Conservation (phyloP, 1,140 invertebrate genomes). For the Zaprionus ghesquierei region DNA sequence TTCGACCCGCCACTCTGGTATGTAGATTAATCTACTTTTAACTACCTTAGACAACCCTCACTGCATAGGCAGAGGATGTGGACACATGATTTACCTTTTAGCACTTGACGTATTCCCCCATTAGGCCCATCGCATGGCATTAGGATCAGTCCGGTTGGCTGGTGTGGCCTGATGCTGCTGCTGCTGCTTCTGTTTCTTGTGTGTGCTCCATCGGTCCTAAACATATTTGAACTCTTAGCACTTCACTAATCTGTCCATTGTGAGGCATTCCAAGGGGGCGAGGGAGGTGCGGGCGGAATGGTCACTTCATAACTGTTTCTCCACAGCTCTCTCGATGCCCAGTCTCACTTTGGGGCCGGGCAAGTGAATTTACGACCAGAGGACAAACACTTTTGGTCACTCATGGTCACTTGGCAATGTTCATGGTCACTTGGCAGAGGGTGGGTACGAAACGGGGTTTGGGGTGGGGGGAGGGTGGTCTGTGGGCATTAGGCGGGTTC, state of each 20-base stretch:
- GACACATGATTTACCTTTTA: constrained; percentile 16
- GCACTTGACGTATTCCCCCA: constrained; percentile 16
- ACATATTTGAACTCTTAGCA: constrained; percentile 73
- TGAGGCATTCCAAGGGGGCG: constrained; percentile 58
- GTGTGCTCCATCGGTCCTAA: constrained; percentile 20
- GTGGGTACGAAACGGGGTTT: neutral
- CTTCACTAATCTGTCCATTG: constrained; percentile 79
- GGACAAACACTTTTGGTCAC: constrained; percentile 55
- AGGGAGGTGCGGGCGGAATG: neutral
- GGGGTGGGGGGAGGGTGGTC: neutral
- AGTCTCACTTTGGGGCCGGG: neutral
- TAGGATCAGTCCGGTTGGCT: constrained; percentile 15
- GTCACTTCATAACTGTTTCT: constrained; percentile 61
- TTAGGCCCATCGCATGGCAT: constrained; percentile 9
- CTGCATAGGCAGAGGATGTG: neutral
- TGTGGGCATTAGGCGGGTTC: constrained; percentile 38
- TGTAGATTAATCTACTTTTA: constrained; percentile 23
- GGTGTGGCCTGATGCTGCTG: neutral
- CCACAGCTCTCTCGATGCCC: neutral
- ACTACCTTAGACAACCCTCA: neutral
- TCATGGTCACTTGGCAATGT: constrained; percentile 67
- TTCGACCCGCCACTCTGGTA: neutral
- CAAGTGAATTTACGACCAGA: constrained; percentile 65
- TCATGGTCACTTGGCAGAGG: constrained; percentile 58
- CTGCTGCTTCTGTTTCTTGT: neutral